Evolutionary conservation across 1,140 invertebrate genomes (phyloP).

Genomic region (Copidosoma floridanum): DNA sequence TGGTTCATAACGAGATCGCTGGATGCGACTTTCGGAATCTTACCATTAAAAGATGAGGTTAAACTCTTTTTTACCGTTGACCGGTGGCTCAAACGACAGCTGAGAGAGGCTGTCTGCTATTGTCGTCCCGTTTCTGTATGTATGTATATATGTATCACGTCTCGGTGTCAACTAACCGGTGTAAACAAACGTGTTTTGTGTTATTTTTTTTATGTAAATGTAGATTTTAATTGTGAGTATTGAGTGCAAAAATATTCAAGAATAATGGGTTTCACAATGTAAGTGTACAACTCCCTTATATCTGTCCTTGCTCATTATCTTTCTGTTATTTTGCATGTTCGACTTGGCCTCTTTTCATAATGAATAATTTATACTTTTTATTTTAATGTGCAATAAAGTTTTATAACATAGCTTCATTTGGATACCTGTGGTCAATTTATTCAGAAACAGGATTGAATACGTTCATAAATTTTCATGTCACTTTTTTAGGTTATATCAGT

Average conservation of each 20-base stretch:
- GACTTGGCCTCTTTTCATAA: background rate
- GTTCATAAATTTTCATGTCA: background rate
- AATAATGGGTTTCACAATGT: conserved; percentile 40
- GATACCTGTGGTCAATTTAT: background rate
- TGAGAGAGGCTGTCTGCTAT: no score
- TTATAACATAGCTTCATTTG: conserved; percentile 2
- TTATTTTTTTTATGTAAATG: background rate
- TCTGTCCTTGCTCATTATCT: background rate
- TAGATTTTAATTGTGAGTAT: background rate
- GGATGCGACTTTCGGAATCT: background rate
- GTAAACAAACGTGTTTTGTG: background rate
- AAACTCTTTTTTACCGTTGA: background rate
- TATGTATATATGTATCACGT: background rate
- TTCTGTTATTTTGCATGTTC: conserved; percentile 27
- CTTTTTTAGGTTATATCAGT: conserved; percentile 67
- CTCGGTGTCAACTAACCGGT: conserved; percentile 3
- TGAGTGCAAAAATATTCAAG: background rate
- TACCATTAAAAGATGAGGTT: background rate
- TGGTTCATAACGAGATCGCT: background rate
- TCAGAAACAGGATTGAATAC: background rate
- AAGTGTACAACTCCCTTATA: conserved; percentile 23
- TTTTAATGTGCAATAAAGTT: background rate
- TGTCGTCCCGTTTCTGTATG: background rate
- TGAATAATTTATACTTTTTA: background rate
- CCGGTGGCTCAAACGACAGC: background rate